Base-by-base conservation (phyloP, 2,888 invertebrate genomes). In the Harmothoe impar region DNA sequence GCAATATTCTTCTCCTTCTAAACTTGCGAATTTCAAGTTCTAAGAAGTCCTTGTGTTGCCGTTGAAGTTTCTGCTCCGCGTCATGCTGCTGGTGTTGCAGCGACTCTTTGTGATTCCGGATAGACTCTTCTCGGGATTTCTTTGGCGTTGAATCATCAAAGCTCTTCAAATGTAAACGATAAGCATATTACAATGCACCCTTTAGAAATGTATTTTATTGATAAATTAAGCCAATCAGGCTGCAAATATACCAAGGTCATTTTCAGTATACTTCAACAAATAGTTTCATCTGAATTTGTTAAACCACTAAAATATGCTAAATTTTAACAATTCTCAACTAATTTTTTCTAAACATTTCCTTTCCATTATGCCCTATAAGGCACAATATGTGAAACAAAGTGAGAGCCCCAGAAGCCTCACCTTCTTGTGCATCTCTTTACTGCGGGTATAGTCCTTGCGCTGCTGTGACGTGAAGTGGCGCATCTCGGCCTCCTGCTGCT, bases 1-100 rank as follows among this genome's bases (percentile, higher is more conserved):
- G 97, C 91, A 98, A 97, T 96, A 99, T 97, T 96, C 98, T 98
- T 96, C 98, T 98, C 96, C 99, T 97, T 91, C 98, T 97, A 96
- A 98, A 98, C 96, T 98, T 98, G 68, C 99, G 97, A 95, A 99
- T 97, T 97, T 99, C 98, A 94, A 98, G 97, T 95, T 99, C 98
- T 94, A 98, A 98, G 95, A 98, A 98, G 96, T 98, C 98, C 94
- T 98, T 98, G 96, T 99, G 99, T 92, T 98, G 97, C 91, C 98
- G 97, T 94, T 98, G 97, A 95, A 99, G 96, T 94, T 98, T 97
- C 96, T 98, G 98, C 96, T 99, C 98, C 94, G 98, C 98, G 81
- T 94, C 98, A 92, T 98, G 98, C 96, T 99, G 98, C 92, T 98
- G 98, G 95, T 98, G 97, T 96, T 98, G 98, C 95, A 98, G 96